Base-by-base conservation (phyloP, 30 jellyfish, hydroid and myxozoan genomes). In the Haliclystus octoradiatus region DNA sequence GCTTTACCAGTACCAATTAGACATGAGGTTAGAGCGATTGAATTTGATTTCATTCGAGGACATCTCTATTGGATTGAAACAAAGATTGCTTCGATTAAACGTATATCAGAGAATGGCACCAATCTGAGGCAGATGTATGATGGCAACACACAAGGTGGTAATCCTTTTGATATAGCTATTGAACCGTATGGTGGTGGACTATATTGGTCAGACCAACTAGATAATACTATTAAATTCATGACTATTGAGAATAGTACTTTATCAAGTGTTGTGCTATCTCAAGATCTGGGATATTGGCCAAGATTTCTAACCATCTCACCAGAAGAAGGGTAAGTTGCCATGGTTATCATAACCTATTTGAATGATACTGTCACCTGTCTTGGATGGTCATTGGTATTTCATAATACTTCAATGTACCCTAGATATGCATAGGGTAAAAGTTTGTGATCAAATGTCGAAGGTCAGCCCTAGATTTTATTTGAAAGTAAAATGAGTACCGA, bases 151-250 rank as follows among this genome's bases (percentile, higher is more conserved):
- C 57, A 5, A 5, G 57, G 57, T 40, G 57, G 57, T 40, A 73
- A 62, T 34, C 93, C 94, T n/a, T 76, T 31, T 49, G 95, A 88
- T 63, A 46, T 88, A n/a, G 80, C 97, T 0, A 70, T 88, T 28
- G 97, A 88, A 26, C 94, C 93, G 14, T 88, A 73, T 40, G 85
- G 93, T 30, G 92, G 92, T 49, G 65, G 92, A 49, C 15, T 88
- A 46, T 88, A 62, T 69, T 88, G 97, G 97, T 80, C 95, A 14
- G 94, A 88, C 65, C 53, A 72, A 26, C 34, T 13, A 7, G 65
- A 64, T 4, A 87, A 88, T 32, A 70, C 93, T 33, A 88, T 88
- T 35, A 72, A 88, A 14, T 80, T 88, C 57, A 51, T 75, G 50
- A 83, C 49, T 31, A 65, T 88, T 63, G 26, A 69, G 24, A 81